Conservation (phyloP, 2,113 vertebrate species). For the Hyaena hyaena region DNA sequence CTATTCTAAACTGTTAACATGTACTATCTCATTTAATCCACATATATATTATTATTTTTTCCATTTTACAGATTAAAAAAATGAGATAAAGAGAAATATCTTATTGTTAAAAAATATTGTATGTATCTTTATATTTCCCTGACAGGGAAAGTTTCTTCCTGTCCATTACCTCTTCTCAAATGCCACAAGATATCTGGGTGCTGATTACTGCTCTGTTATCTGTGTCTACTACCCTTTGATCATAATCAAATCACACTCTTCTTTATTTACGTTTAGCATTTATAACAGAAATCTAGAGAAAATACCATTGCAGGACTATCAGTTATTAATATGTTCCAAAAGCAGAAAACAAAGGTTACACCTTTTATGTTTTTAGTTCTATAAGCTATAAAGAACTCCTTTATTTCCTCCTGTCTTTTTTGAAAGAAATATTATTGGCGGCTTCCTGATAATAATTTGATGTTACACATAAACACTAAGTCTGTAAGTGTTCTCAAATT, state of each 20-base stretch:
- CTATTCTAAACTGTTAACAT: not conserved
- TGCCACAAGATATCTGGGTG: not conserved
- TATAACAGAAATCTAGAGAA: slow-evolving; percentile 19
- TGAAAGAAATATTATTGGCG: slow-evolving; percentile 30
- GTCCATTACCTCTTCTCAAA: not conserved
- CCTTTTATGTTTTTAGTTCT: not conserved
- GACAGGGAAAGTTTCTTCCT: not conserved
- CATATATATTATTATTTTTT: not conserved
- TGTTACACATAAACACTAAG: not conserved
- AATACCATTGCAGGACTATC: not conserved
- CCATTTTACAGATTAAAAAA: not conserved
- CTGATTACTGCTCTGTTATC: not conserved
- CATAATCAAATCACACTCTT: slow-evolving; percentile 14
- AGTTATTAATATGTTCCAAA: slow-evolving; percentile 23
- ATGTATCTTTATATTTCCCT: not conserved
- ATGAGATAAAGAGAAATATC: not conserved
- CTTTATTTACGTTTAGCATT: slow-evolving; percentile 52
- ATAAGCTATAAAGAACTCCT: not conserved
- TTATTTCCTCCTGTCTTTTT: slow-evolving; percentile 17
- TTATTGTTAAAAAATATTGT: not conserved
- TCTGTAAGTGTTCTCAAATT: not conserved
- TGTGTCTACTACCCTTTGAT: not conserved
- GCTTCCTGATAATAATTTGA: not conserved
- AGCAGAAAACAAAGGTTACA: not conserved
- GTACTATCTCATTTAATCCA: not conserved